Percentiles rank a stretch among this genome's conserved stretches.
These are phyloP conservation scores for Tipula lateralis DNA, from an alignment of 2,888 invertebrate species.

Conservation along the genomic window DNA sequence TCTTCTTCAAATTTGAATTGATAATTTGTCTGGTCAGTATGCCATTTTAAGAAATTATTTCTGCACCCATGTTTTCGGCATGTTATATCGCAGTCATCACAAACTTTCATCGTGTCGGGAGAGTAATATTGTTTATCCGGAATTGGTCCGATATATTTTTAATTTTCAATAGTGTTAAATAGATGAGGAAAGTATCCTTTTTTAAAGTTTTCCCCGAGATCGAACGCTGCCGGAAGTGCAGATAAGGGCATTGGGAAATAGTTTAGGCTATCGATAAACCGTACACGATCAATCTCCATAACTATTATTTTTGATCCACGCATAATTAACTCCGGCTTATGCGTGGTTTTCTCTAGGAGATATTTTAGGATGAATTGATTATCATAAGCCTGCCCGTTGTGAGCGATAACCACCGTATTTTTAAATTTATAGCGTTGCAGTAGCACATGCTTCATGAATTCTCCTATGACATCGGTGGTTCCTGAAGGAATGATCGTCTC, in stretches of 20 bases:
- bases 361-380: background rate
- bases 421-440: background rate
- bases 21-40: background rate
- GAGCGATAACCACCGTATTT: background rate
- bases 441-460: background rate
- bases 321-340: background rate
- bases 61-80: background rate
- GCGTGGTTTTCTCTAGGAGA: background rate
- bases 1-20: background rate
- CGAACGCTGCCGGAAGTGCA: conserved; percentile 35
- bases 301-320: background rate
- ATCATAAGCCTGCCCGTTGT: background rate
- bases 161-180: conserved; percentile 33
- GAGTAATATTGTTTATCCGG: background rate
- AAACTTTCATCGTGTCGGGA: background rate
- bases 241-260: conserved; percentile 37
- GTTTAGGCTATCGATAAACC: conserved; percentile 32
- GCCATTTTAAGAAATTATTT: background rate
- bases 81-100: background rate
- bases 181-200: conserved; percentile 38
- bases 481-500: background rate
- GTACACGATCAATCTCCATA: background rate
- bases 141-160: background rate
- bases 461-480: background rate
- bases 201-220: conserved; percentile 33